A percentile compares a stretch with the other conserved stretches of the same genome.
Conservation (phyloP, 2,888 invertebrate genomes). For the Caenorhabditis becei region DNA sequence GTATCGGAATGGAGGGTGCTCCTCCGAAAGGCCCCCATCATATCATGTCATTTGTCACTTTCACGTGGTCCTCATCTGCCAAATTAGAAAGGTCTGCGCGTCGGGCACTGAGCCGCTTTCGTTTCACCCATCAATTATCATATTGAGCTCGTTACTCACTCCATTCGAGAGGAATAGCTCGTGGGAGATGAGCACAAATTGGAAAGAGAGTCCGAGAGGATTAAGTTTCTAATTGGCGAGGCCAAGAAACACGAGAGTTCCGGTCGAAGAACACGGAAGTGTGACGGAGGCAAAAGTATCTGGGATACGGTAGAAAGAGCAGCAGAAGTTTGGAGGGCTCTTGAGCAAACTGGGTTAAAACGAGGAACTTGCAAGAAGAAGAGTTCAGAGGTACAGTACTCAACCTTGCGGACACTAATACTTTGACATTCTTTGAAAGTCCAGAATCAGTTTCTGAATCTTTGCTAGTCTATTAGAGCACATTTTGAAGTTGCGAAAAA, state of each 20-base stretch:
- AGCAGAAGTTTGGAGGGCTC: constrained; percentile 1
- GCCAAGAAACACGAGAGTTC: constrained; percentile 22
- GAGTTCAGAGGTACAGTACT: too few relatives aligned
- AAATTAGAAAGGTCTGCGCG: constrained; percentile 15
- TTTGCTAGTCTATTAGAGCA: too few relatives aligned
- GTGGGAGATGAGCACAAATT: constrained; percentile 26
- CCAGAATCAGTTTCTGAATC: too few relatives aligned
- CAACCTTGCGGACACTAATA: too few relatives aligned
- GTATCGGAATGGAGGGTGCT: background rate
- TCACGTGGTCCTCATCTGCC: constrained; percentile 20
- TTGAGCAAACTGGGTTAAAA: background rate
- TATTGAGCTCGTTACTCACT: constrained; percentile 37
- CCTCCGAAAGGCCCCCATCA: constrained; percentile 8
- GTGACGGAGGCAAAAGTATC: background rate
- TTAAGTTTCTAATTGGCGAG: constrained; percentile 36
- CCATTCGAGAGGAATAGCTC: constrained; percentile 15
- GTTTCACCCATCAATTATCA: constrained; percentile 25
- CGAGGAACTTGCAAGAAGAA: too few relatives aligned
- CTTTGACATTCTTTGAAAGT: too few relatives aligned
- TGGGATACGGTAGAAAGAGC: background rate
- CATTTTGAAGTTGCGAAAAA: background rate
- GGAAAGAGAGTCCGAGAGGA: constrained; percentile 18
- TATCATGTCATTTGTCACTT: constrained; percentile 36
- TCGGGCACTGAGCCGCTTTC: too few relatives aligned
- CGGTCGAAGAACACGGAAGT: background rate